Base-by-base conservation (phyloP, 2,113 vertebrate species). In the Paramormyrops kingsleyae region DNA sequence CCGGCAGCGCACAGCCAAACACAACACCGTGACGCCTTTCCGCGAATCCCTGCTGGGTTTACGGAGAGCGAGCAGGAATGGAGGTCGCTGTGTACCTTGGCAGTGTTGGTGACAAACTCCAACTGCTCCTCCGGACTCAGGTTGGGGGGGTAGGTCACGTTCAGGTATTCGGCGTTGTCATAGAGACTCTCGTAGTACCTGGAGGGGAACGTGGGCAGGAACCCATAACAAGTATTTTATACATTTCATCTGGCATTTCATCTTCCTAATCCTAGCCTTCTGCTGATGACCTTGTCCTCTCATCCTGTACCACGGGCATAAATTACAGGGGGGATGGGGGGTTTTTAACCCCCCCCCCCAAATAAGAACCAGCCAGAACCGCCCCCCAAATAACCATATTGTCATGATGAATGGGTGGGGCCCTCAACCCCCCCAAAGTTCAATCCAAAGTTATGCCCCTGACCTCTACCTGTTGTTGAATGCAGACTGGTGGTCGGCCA, bases 161-260 rank as follows among this genome's bases (percentile, higher is more conserved):
- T 93, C 85, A 99, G 95, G 93, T 97, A 96, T 19, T 97, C 96
- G 0, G 95, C 92, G 0, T 95, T 97, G 91, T 99, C 98, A 0
- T 97, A 98, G 92, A 98, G 93, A 88, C 98, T 99, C 94, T 98
- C 95, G 89, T 98, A 99, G 92, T 97, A 98, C 88, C 98, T 99
- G 35, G 15, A 31, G 62, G 31, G 62, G 10, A 13, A 50, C 12
- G 5, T 1, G 35, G 1, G 13, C 5, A 24, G 27, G 39, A 19
- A 90, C 2, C 87, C 46, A n/a, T 8, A 19, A 24, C 7, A 31
- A 21, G 56, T 13, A 70, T 12, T 21, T 17, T 39, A 44, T 4
- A 39, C 31, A 39, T 46, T 44, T 19, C 31, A 13, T 31, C n/a
- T 13, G 13, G 35, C 15, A 39, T 35, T 35, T 80, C 35, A 19